Percentiles rank a stretch among this genome's conserved stretches.
Conservation (phyloP, 2,113 vertebrate species). For the Gallinago jamesoni region DNA sequence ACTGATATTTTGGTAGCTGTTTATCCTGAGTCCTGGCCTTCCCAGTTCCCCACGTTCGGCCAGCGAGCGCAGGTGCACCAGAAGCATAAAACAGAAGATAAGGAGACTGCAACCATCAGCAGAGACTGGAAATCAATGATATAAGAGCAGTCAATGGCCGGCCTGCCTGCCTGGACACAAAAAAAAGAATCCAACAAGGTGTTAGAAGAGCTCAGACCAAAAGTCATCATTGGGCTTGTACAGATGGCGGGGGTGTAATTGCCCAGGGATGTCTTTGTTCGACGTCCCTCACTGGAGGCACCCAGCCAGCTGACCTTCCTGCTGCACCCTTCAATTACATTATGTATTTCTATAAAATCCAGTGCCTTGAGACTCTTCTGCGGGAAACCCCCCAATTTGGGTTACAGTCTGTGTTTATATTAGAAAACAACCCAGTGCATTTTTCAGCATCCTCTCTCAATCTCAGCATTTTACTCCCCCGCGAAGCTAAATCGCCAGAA, state of each 20-base stretch:
- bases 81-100: not conserved
- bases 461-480: not conserved
- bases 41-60: not conserved
- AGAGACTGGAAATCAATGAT: not conserved
- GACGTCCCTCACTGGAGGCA: not conserved
- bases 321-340: not conserved
- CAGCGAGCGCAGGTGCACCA: not conserved
- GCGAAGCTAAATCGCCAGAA: not conserved
- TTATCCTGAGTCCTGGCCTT: not conserved
- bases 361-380: not conserved
- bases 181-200: not conserved
- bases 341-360: not conserved
- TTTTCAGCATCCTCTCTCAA: not conserved
- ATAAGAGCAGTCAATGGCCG: not conserved
- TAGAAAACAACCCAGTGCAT: not conserved
- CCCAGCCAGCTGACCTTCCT: not conserved
- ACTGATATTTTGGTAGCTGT: not conserved
- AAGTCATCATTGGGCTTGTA: not conserved
- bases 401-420: not conserved
- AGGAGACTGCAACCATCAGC: not conserved
- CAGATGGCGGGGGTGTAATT: not conserved
- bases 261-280: not conserved
- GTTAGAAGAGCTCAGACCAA: not conserved
- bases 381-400: not conserved
- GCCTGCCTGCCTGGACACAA: not conserved